Base-by-base conservation (phyloP, 2,113 vertebrate species). In the Cyanoliseus patagonus region DNA sequence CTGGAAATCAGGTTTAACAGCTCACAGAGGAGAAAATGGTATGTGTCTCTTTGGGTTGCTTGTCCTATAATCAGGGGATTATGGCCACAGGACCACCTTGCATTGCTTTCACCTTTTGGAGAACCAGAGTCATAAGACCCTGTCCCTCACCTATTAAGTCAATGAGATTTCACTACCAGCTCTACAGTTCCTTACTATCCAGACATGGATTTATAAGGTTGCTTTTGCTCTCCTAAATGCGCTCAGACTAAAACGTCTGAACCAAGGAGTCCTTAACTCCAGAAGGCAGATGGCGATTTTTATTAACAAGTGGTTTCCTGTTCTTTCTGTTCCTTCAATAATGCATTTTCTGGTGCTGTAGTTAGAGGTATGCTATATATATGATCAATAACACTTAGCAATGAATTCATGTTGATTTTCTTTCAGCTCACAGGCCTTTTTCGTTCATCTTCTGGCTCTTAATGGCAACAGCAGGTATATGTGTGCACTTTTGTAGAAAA, bases 381-480 rank as follows among this genome's bases (percentile, higher is more conserved):
- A 44, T 63, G 88, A 79, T 35, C 3, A 7, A 78, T 87, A 85
- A 73, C 41, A 53, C 77, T 88, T 42, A 86, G 92, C 83, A 67
- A 89, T 95, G 91, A 95, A 95, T 84, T 93, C 47, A 20, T 52
- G 88, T 93, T 85, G 89, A 95, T 96, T 96, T 96, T 82, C 94
- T 89, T 93, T 94, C 86, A 86, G 66, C 77, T 88, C 52, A 69
- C 30, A 94, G 41, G 31, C 37, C 92, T 84, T 79, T 89, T 87
- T 89, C 88, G 82, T 93, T 76, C n/a, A 76, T 96, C 80, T 92
- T 94, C 69, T 55, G 18, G 83, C 79, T 86, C 91, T 83, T 85
- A 91, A 92, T 61, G 94, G 79, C 53, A 90, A 61, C 59, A 79
- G 81, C 74, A 96, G 92, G 90, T 93, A 86, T 16, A 46, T 2